phyloP scores from a whole-genome alignment of 2,888 invertebrate genomes.

The Ligdia adustata region DNA sequence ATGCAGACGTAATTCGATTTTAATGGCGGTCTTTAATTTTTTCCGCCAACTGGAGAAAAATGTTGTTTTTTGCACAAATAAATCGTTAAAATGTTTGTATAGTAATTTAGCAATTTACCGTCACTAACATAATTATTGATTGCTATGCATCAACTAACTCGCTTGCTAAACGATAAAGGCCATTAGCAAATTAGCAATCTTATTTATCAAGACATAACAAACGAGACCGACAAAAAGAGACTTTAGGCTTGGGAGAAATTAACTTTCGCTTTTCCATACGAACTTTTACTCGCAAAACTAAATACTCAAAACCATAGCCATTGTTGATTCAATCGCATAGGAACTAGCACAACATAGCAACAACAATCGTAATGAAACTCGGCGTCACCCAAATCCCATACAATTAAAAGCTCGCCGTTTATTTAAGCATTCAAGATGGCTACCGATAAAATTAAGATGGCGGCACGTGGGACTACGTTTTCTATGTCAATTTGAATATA shows the following conservation, averaged over 20 bases:
- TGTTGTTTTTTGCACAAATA: slow-evolving; percentile 25
- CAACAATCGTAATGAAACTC: slow-evolving; percentile 59
- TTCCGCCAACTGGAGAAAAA: slow-evolving; percentile 14
- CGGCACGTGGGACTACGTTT: slow-evolving; percentile 56
- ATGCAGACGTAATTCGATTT: slow-evolving; percentile 36
- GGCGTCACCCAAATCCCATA: slow-evolving; percentile 58
- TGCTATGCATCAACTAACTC: slow-evolving; percentile 9
- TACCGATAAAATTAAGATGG: slow-evolving; percentile 46
- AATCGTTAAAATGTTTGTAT: slow-evolving; percentile 25
- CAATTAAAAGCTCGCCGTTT: slow-evolving; percentile 54
- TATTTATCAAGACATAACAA: slow-evolving; percentile 19
- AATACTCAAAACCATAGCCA: slow-evolving; percentile 38
- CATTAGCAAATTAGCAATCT: slow-evolving; percentile 20
- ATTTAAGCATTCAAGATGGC: slow-evolving; percentile 42
- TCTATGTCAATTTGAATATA: slow-evolving; percentile 63
- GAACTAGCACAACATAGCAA: slow-evolving; percentile 49
- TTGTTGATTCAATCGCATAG: slow-evolving; percentile 46
- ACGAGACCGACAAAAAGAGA: slow-evolving; percentile 35
- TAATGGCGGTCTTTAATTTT: slow-evolving; percentile 30
- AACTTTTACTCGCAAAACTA: slow-evolving; percentile 39
- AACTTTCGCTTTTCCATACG: slow-evolving; percentile 34
- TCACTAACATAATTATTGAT: slow-evolving; percentile 16
- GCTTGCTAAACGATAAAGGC: slow-evolving; percentile 8
- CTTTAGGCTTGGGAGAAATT: slow-evolving; percentile 39
- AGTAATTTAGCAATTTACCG: slow-evolving; percentile 16